Evolutionary conservation across 2,888 invertebrate species (phyloP).

Genomic region (Helobdella robusta): DNA sequence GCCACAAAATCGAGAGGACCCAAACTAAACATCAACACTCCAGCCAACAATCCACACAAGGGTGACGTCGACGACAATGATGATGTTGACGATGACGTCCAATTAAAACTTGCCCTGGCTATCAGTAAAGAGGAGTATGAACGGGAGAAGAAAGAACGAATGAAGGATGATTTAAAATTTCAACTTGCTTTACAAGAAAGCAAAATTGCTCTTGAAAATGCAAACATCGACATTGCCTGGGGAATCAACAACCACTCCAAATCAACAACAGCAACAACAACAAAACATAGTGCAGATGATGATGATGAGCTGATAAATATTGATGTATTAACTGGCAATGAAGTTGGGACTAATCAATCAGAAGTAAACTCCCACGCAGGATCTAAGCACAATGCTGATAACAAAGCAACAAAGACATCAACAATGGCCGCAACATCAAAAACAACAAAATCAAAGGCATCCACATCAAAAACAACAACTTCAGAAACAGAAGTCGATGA

Average conservation of each 20-base stretch:
- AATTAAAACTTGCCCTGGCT: constrained; percentile 9
- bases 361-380: neutral
- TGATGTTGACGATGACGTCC: constrained; percentile 13
- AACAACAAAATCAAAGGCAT: neutral
- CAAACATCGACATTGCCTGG: neutral
- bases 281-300: neutral
- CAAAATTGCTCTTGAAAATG: neutral
- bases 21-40: neutral
- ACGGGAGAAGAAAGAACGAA: neutral
- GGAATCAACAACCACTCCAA: neutral
- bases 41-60: neutral
- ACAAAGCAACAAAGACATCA: neutral
- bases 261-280: neutral
- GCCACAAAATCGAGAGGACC: too few relatives aligned
- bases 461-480: too few relatives aligned
- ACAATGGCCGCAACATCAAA: neutral
- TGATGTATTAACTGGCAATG: neutral
- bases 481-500: too few relatives aligned
- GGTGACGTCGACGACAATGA: neutral
- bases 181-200: constrained; percentile 8
- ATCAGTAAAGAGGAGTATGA: constrained; percentile 19
- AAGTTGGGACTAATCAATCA: neutral
- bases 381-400: neutral
- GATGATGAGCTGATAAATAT: neutral
- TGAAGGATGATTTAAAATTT: neutral